These are phyloP conservation scores for rabbit (Oryctolagus cuniculus) DNA, from an alignment of 2,113 vertebrate genomes.

Conservation along the genomic window DNA sequence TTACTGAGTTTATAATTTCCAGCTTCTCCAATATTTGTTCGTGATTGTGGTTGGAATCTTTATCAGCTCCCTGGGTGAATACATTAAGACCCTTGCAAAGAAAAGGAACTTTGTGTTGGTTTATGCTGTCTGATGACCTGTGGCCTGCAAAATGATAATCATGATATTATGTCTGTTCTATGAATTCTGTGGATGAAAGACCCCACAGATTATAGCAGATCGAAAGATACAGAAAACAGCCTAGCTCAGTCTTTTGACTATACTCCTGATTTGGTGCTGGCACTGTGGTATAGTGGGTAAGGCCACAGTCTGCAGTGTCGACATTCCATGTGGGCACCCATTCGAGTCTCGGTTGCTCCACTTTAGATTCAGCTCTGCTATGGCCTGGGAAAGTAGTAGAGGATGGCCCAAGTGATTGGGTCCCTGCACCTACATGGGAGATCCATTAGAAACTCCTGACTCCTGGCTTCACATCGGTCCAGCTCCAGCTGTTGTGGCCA, in stretches of 20 bases:
- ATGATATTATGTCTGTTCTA: background rate
- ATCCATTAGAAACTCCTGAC: too few species aligned
- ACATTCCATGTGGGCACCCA: too few species aligned
- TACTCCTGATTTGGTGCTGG: too few species aligned
- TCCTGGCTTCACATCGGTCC: too few species aligned
- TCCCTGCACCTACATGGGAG: too few species aligned
- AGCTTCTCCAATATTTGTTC: background rate
- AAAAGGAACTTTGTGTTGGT: background rate
- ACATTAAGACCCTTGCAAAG: background rate
- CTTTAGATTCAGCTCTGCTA: too few species aligned
- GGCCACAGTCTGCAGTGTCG: too few species aligned
- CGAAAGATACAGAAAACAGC: background rate
- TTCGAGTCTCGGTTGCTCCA: too few species aligned
- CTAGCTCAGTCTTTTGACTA: background rate
- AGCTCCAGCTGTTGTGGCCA: too few species aligned
- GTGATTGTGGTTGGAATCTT: background rate
- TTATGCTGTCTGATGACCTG: background rate
- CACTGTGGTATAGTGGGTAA: too few species aligned
- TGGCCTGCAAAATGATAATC: background rate
- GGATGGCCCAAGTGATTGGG: too few species aligned
- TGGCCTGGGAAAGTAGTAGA: too few species aligned
- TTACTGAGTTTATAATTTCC: background rate
- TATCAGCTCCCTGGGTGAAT: background rate
- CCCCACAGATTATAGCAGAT: background rate
- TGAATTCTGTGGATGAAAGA: background rate